Evolutionary conservation across 1,140 invertebrate genomes (phyloP).

Genomic region (Megathymus violae): DNA sequence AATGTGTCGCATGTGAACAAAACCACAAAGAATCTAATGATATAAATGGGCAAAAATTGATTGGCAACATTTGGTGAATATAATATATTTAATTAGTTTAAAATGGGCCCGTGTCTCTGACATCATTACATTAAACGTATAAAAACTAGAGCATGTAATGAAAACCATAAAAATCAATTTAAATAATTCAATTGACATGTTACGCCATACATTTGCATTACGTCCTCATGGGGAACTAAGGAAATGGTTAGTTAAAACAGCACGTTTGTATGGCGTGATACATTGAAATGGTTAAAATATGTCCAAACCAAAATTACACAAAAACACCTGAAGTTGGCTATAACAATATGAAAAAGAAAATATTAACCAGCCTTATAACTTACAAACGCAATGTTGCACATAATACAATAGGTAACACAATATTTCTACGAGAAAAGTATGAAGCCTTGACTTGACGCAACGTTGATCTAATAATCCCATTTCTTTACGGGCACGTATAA

Average conservation of each 20-base stretch:
- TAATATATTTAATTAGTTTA: background rate
- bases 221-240: background rate
- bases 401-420: slow-evolving; percentile 8
- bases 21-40: slow-evolving; percentile 6
- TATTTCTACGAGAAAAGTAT: slow-evolving; percentile 11
- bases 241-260: background rate
- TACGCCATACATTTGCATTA: background rate
- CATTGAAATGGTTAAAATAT: background rate
- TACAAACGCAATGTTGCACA: background rate
- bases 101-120: background rate
- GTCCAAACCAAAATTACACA: background rate
- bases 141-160: background rate
- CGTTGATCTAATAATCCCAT: slow-evolving; percentile 18
- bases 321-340: background rate
- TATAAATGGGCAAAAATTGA: slow-evolving; percentile 2
- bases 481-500: slow-evolving; percentile 1
- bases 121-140: background rate
- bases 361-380: slow-evolving; percentile 9
- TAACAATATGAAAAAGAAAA: background rate
- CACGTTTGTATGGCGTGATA: background rate
- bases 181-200: background rate
- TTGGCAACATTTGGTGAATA: too few relatives aligned
- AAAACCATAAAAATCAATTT: background rate
- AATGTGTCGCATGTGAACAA: slow-evolving; percentile 17
- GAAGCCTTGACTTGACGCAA: slow-evolving; percentile 9